These are phyloP conservation scores for Ceyx melanurus DNA, from an alignment of 2,113 vertebrate genomes.

Conservation along the genomic window DNA sequence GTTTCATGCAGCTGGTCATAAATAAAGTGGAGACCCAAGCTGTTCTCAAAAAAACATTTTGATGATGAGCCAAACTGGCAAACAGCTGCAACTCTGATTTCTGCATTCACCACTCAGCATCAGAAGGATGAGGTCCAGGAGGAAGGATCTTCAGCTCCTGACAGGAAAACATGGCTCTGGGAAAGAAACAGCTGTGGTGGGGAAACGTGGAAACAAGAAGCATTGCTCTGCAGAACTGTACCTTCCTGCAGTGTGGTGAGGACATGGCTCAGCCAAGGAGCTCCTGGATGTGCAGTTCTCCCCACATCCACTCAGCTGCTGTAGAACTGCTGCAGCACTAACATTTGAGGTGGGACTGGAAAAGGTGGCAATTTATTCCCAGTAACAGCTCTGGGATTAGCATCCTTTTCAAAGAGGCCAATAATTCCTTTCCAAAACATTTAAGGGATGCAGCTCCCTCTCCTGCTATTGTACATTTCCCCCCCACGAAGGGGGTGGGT, in stretches of 20 bases:
- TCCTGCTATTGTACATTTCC: background rate
- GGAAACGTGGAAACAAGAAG: background rate
- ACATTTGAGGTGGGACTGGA: background rate
- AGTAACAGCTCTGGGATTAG: background rate
- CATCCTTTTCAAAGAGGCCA: background rate
- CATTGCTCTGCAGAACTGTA: background rate
- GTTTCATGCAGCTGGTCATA: background rate
- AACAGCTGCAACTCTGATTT: background rate
- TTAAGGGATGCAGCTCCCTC: background rate
- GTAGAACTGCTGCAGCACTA: background rate
- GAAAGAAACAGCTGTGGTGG: background rate
- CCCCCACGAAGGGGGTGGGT: fast-evolving
- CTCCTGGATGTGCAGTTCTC: background rate
- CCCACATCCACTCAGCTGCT: background rate
- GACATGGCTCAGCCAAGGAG: fast-evolving
- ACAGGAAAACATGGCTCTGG: background rate
- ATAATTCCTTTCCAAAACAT: background rate
- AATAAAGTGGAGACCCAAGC: background rate
- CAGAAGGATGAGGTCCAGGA: background rate
- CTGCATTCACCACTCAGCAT: background rate
- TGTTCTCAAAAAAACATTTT: background rate
- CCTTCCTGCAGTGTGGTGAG: background rate
- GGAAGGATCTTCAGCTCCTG: background rate
- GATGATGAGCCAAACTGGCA: background rate
- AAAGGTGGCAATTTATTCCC: background rate